Conservation (phyloP, 37 sponge, comb jelly and placozoan species). For the Eunapius fragilis region DNA sequence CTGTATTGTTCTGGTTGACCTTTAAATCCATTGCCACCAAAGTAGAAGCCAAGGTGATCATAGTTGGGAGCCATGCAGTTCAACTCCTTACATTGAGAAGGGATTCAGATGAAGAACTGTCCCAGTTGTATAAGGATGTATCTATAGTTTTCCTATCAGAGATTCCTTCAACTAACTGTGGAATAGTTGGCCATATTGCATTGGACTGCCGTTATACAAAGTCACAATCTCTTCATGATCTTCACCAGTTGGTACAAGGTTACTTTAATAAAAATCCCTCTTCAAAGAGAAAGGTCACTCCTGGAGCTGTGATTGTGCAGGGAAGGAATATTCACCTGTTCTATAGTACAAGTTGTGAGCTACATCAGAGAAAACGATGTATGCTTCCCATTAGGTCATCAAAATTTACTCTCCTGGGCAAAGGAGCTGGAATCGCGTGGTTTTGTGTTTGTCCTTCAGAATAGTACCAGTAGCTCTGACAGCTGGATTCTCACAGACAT, state of each 20-base stretch:
- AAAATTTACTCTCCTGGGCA: too few relatives aligned
- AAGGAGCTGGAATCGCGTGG: too few relatives aligned
- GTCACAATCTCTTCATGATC: background rate
- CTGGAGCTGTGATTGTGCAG: too few relatives aligned
- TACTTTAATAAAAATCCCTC: background rate
- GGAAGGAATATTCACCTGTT: too few relatives aligned
- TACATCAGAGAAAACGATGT: too few relatives aligned
- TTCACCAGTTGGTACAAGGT: background rate
- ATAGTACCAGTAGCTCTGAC: too few relatives aligned
- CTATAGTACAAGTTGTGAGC: too few relatives aligned
- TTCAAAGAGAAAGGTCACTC: background rate
- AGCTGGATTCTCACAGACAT: too few relatives aligned
- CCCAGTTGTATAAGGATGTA: background rate
- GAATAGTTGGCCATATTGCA: background rate
- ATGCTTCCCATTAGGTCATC: too few relatives aligned
- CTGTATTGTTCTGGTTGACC: conserved; percentile 28
- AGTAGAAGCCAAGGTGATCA: background rate
- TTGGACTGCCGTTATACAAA: background rate
- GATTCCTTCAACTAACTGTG: background rate
- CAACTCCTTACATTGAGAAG: background rate
- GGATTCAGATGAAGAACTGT: background rate
- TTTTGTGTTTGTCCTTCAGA: too few relatives aligned
- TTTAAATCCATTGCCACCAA: background rate
- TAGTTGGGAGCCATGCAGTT: conserved; percentile 32
- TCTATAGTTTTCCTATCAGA: background rate